These are phyloP conservation scores for Pyralis farinalis DNA, from an alignment of 2,888 invertebrate genomes.

Conservation along the genomic window DNA sequence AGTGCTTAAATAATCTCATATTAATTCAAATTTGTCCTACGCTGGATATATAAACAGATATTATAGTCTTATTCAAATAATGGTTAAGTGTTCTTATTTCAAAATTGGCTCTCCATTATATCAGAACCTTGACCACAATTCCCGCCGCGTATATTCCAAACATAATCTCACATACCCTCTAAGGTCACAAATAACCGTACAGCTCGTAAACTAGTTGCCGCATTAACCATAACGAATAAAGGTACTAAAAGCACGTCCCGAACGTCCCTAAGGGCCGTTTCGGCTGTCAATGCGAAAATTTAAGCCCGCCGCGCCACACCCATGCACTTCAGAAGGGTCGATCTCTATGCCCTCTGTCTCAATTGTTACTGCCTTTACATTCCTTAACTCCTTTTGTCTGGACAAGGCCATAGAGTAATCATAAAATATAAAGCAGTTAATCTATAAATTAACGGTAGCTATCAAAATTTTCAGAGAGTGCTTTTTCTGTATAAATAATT, in stretches of 20 bases:
- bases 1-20: too few species aligned
- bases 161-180: slow-evolving; percentile 24
- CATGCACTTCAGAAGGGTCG: slow-evolving; percentile 76
- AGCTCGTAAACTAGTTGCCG: slow-evolving; percentile 73
- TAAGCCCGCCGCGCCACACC: slow-evolving; percentile 78
- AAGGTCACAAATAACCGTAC: slow-evolving; percentile 71
- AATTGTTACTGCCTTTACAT: slow-evolving; percentile 57
- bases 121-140: not conserved
- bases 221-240: slow-evolving; percentile 80
- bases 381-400: slow-evolving; percentile 36
- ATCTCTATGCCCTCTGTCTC: slow-evolving; percentile 74
- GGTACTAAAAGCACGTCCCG: slow-evolving; percentile 75
- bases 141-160: not conserved
- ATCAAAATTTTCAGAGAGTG: too few species aligned
- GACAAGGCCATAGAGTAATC: slow-evolving; percentile 19
- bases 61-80: too few species aligned
- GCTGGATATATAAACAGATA: too few species aligned
- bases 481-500: too few species aligned
- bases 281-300: slow-evolving; percentile 80
- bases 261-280: slow-evolving; percentile 74
- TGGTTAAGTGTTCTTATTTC: too few species aligned
- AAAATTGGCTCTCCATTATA: not conserved
- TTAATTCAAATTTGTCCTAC: too few species aligned
- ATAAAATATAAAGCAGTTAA: not conserved
- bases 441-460: not conserved